phyloP scores from a whole-genome alignment of 2,797 vertebrate species.

The Avahi laniger region DNA sequence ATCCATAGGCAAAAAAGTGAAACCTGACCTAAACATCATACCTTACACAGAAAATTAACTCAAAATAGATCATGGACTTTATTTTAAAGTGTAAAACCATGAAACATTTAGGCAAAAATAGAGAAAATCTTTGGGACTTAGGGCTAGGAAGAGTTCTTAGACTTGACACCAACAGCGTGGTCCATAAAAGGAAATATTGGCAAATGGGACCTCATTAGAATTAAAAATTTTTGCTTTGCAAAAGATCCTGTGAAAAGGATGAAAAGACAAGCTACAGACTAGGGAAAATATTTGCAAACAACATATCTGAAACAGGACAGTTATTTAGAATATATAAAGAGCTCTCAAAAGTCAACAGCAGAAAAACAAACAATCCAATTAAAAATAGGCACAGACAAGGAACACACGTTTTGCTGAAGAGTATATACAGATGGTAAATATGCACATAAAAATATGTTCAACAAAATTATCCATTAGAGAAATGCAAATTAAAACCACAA shows the following conservation, averaged over 20 bases:
- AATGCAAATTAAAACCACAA: constrained; percentile 33
- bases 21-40: neutral
- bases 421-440: constrained; percentile 31
- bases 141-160: neutral
- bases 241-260: neutral
- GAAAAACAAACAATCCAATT: neutral
- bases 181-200: neutral
- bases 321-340: constrained; percentile 28
- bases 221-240: neutral
- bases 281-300: constrained; percentile 21
- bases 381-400: neutral
- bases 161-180: neutral
- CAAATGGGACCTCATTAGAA: neutral
- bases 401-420: constrained; percentile 18
- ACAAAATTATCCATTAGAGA: constrained; percentile 37
- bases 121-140: neutral
- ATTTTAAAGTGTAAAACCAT: neutral
- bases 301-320: neutral
- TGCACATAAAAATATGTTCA: constrained; percentile 24
- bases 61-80: neutral
- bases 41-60: neutral
- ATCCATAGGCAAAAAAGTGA: neutral
- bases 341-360: neutral
- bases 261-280: neutral
- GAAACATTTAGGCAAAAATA: neutral